These are phyloP conservation scores for Periparus ater DNA, from an alignment of 2,797 vertebrate genomes.

Conservation along the genomic window DNA sequence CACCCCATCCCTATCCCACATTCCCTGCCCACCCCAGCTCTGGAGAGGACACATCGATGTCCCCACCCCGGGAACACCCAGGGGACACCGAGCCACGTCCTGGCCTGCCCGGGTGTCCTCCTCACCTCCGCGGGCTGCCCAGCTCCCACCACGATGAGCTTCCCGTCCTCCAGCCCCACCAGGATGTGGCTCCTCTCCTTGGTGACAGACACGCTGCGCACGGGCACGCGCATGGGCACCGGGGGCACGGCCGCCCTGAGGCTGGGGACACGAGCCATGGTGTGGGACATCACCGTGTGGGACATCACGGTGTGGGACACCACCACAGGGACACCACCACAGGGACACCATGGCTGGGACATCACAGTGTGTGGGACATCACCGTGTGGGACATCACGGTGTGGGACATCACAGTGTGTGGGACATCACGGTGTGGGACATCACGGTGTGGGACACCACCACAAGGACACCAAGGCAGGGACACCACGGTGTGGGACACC, in stretches of 20 bases:
- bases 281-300: fast-evolving
- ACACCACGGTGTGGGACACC: background rate
- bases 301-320: fast-evolving
- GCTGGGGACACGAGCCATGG: constrained; percentile 51
- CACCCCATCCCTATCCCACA: background rate
- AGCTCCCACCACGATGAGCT: constrained; percentile 94
- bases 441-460: background rate
- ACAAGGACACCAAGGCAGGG: background rate
- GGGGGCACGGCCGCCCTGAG: constrained; percentile 77
- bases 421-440: background rate
- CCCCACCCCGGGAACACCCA: background rate
- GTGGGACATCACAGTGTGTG: too few species aligned
- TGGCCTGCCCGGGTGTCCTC: fast-evolving
- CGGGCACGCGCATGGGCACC: constrained; percentile 87
- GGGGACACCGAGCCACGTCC: fast-evolving
- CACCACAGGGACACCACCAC: background rate
- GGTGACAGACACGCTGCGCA: constrained; percentile 90
- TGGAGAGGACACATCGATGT: background rate
- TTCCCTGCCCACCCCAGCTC: background rate
- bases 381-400: background rate
- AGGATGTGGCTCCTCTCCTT: constrained; percentile 95
- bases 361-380: fast-evolving
- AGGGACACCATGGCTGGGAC: background rate
- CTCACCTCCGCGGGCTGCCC: constrained; percentile 93
- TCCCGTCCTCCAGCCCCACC: constrained; percentile 93